These are phyloP conservation scores for Sinotaia quadrata DNA, from an alignment of 2,888 invertebrate genomes.

Conservation along the genomic window DNA sequence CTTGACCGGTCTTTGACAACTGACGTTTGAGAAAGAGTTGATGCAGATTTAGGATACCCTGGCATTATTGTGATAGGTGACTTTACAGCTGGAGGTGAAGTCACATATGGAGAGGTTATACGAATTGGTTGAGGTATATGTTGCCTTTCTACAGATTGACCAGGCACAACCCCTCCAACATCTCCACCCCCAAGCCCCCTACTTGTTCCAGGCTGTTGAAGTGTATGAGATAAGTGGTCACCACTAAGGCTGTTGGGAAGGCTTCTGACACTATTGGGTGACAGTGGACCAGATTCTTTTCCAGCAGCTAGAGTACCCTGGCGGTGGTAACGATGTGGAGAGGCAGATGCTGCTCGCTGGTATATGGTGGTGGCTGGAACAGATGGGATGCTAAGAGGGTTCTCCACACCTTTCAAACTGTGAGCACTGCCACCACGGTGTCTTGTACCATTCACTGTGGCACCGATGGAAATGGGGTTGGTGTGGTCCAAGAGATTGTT, in stretches of 20 bases:
- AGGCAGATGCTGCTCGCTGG: slow-evolving; percentile 27
- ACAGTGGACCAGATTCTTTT: slow-evolving; percentile 3
- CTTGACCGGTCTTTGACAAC: slow-evolving; percentile 35
- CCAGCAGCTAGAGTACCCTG: slow-evolving; percentile 20
- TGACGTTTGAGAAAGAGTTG: slow-evolving; percentile 16
- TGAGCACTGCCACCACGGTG: slow-evolving; percentile 29
- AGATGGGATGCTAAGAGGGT: slow-evolving; percentile 30
- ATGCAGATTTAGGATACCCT: slow-evolving; percentile 1
- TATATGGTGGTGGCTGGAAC: slow-evolving; percentile 35
- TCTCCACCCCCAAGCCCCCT: slow-evolving; percentile 2
- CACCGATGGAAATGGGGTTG: slow-evolving; percentile 44
- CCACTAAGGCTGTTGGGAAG: slow-evolving; percentile 19
- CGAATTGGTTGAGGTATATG: slow-evolving; percentile 12
- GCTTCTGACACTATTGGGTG: slow-evolving; percentile 4
- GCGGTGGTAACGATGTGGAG: slow-evolving; percentile 37
- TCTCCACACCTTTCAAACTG: slow-evolving; percentile 27
- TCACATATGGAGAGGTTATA: slow-evolving; percentile 22
- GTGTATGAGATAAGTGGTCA: slow-evolving; percentile 14
- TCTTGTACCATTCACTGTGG: slow-evolving; percentile 38
- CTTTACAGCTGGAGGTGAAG: neutral
- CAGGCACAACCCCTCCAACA: neutral
- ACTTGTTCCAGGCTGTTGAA: slow-evolving; percentile 23
- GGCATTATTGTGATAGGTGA: slow-evolving; percentile 28
- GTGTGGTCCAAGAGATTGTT: slow-evolving; percentile 63
- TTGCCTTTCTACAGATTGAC: neutral